These are phyloP conservation scores for Anguilla rostrata DNA, from an alignment of 2,113 vertebrate genomes.

Conservation along the genomic window DNA sequence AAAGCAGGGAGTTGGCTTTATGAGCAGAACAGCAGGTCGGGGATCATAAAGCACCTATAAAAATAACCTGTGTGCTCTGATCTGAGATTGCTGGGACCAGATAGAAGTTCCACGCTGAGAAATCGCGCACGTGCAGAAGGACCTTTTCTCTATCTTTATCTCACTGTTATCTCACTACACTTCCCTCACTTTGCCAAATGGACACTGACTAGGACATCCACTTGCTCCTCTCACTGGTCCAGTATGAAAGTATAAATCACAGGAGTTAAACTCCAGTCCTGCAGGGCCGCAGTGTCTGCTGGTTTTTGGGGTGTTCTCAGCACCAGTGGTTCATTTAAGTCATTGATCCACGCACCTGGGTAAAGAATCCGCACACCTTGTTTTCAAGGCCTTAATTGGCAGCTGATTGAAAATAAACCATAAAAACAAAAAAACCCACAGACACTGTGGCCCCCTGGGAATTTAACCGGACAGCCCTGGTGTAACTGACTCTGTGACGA, in stretches of 20 bases:
- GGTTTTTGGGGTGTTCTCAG: no score
- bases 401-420: no score
- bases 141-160: background rate
- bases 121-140: constrained; percentile 36
- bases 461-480: no score
- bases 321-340: no score
- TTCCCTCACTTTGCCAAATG: background rate
- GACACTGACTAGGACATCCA: background rate
- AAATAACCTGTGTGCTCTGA: constrained; percentile 53
- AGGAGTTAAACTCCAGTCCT: no score
- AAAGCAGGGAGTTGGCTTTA: constrained; percentile 49
- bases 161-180: background rate
- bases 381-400: no score
- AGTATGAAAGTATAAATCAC: background rate
- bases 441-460: no score
- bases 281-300: no score
- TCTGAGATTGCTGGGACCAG: background rate
- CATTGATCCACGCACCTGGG: no score
- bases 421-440: no score
- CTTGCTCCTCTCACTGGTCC: background rate
- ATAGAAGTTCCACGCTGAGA: constrained; percentile 41
- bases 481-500: background rate
- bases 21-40: constrained; percentile 55
- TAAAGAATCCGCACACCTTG: no score
- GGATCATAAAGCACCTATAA: constrained; percentile 63